Percentiles rank a stretch among this genome's conserved stretches.
Evolutionary conservation across 37 sponge, comb jelly and placozoan species (phyloP).

Genomic region (Petrosia ficiformis): DNA sequence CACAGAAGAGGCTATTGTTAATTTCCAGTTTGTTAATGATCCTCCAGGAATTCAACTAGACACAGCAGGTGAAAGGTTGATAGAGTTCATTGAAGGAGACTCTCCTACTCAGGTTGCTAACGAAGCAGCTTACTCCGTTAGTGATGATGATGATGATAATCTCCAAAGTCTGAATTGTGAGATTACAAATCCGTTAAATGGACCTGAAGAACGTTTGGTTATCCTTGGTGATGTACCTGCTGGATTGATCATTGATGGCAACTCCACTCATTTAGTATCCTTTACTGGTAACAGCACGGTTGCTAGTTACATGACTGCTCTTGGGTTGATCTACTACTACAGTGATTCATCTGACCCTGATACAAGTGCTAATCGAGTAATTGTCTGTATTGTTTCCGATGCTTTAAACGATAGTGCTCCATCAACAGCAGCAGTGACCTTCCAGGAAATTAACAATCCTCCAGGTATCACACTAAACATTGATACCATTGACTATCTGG

Average conservation of each 20-base stretch:
- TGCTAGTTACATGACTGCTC: slow-evolving; percentile 18
- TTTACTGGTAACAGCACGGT: slow-evolving; percentile 27
- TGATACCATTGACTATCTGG: slow-evolving; percentile 20
- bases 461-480: not conserved
- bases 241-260: slow-evolving; percentile 9
- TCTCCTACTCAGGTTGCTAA: slow-evolving; percentile 34
- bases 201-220: slow-evolving; percentile 1
- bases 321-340: slow-evolving; percentile 30
- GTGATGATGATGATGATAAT: slow-evolving; percentile 48
- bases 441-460: slow-evolving; percentile 22
- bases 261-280: not conserved
- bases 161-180: slow-evolving; percentile 20
- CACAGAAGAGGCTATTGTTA: slow-evolving; percentile 18
- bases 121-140: slow-evolving; percentile 11
- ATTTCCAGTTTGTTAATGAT: slow-evolving; percentile 45
- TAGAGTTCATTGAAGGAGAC: slow-evolving; percentile 27
- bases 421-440: slow-evolving; percentile 22
- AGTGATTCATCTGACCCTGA: slow-evolving; percentile 33
- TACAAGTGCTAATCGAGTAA: not conserved
- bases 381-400: slow-evolving; percentile 48
- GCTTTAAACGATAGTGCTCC: slow-evolving; percentile 16
- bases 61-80: slow-evolving; percentile 2
- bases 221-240: slow-evolving; percentile 19
- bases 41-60: slow-evolving; percentile 57
- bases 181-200: slow-evolving; percentile 41